A percentile compares a stretch with the other conserved stretches of the same genome.
phyloP scores from a whole-genome alignment of 30 jellyfish, hydroid and myxozoan genomes.

The Aurelia sp. region DNA sequence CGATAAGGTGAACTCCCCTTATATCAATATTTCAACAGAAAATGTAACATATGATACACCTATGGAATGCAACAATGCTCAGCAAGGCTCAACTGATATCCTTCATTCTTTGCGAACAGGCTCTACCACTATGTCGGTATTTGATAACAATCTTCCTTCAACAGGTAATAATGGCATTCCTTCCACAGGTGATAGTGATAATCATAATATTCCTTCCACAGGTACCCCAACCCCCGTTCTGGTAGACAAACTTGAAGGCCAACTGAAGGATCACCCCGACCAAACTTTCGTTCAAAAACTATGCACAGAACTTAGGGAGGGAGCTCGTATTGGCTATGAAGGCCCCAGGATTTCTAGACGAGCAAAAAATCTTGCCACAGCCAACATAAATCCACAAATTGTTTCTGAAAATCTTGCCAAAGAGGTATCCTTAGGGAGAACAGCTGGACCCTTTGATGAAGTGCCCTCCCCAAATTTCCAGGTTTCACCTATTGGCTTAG shows the following conservation, averaged over 20 bases:
- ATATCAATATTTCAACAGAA: background rate
- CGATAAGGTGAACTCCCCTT: background rate
- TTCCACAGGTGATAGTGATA: too few species aligned
- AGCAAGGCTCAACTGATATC: background rate
- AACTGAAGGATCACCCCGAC: slow-evolving; percentile 8
- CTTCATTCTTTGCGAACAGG: background rate
- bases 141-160: background rate
- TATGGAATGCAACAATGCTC: too few species aligned
- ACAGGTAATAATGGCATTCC: background rate
- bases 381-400: too few species aligned
- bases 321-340: background rate
- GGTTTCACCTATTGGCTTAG: too few species aligned
- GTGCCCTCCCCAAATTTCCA: too few species aligned
- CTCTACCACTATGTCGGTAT: background rate
- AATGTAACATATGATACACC: too few species aligned
- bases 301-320: slow-evolving; percentile 8
- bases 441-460: too few species aligned
- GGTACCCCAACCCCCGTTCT: background rate
- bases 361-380: too few species aligned
- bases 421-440: too few species aligned
- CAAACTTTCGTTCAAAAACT: background rate
- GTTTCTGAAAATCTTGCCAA: too few species aligned
- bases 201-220: background rate
- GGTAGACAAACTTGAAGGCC: background rate
- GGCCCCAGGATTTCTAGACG: too few species aligned